phyloP scores from a whole-genome alignment of 2,797 vertebrate genomes.

The Carapus acus region DNA sequence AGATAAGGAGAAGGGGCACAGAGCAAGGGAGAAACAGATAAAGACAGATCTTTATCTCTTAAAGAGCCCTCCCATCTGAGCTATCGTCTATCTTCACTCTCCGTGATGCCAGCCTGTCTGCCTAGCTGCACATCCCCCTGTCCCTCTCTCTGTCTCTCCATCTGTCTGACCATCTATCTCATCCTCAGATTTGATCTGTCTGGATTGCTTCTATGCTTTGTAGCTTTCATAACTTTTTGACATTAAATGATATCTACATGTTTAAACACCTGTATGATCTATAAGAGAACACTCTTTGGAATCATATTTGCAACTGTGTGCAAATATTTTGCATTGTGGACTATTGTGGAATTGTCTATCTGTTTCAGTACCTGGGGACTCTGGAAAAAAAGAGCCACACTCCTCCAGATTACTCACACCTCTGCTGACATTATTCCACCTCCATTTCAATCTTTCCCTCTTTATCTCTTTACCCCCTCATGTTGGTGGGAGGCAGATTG shows the following conservation, averaged over 20 bases:
- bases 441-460: neutral
- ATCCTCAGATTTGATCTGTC: constrained; percentile 15
- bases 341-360: constrained; percentile 69
- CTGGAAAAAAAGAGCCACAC: constrained; percentile 39
- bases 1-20: constrained; percentile 51
- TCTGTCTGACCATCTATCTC: neutral
- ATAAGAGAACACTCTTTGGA: neutral
- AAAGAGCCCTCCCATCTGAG: constrained; percentile 47
- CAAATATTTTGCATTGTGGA: constrained; percentile 53
- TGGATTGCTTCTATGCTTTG: constrained; percentile 7
- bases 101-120: constrained; percentile 33
- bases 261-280: neutral
- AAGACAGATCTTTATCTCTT: constrained; percentile 58
- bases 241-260: constrained; percentile 24
- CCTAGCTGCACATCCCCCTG: constrained; percentile 12
- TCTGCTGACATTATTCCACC: constrained; percentile 31
- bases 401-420: constrained; percentile 27
- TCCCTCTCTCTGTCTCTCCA: constrained; percentile 15
- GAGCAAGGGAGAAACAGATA: constrained; percentile 42
- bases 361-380: constrained; percentile 73
- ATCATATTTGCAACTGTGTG: constrained; percentile 16
- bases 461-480: constrained; percentile 33
- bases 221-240: constrained; percentile 4
- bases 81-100: constrained; percentile 37
- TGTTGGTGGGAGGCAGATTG: constrained; percentile 65